Conservation (phyloP, 2,797 vertebrate genomes). For the Sebastes trivittatus region DNA sequence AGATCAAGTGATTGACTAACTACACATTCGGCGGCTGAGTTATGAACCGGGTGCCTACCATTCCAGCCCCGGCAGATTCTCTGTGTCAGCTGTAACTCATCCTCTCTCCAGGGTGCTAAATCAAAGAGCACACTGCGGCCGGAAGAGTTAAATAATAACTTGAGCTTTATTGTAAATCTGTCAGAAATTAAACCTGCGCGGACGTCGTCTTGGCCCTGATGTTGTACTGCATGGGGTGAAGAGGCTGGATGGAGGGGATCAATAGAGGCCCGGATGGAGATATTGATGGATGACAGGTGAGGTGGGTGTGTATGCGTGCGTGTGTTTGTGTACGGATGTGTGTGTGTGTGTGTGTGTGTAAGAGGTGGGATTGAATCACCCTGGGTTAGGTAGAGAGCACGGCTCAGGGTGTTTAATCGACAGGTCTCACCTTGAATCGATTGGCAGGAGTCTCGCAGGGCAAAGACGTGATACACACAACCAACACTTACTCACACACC, state of each 20-base stretch:
- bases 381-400: slow-evolving; percentile 71
- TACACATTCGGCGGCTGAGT: slow-evolving; percentile 93
- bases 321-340: slow-evolving; percentile 36
- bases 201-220: slow-evolving; percentile 49
- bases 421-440: slow-evolving; percentile 82
- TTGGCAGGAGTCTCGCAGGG: slow-evolving; percentile 69
- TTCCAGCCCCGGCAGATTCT: slow-evolving; percentile 78
- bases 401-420: slow-evolving; percentile 82
- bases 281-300: slow-evolving; percentile 82
- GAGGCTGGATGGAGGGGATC: slow-evolving; percentile 72
- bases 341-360: slow-evolving; percentile 34
- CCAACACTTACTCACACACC: slow-evolving; percentile 68
- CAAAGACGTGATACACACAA: slow-evolving; percentile 73
- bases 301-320: slow-evolving; percentile 44
- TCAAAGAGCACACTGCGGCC: slow-evolving; percentile 73
- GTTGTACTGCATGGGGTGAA: slow-evolving; percentile 67
- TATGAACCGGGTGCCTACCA: slow-evolving; percentile 85
- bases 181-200: slow-evolving; percentile 80
- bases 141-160: slow-evolving; percentile 86
- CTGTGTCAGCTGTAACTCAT: slow-evolving; percentile 83
- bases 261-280: slow-evolving; percentile 73
- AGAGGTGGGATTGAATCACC: slow-evolving; percentile 70
- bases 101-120: slow-evolving; percentile 75
- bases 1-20: slow-evolving; percentile 99
- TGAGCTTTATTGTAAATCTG: slow-evolving; percentile 82